phyloP scores from a whole-genome alignment of 2,888 invertebrate genomes.

The Macrosiphum euphorbiae region DNA sequence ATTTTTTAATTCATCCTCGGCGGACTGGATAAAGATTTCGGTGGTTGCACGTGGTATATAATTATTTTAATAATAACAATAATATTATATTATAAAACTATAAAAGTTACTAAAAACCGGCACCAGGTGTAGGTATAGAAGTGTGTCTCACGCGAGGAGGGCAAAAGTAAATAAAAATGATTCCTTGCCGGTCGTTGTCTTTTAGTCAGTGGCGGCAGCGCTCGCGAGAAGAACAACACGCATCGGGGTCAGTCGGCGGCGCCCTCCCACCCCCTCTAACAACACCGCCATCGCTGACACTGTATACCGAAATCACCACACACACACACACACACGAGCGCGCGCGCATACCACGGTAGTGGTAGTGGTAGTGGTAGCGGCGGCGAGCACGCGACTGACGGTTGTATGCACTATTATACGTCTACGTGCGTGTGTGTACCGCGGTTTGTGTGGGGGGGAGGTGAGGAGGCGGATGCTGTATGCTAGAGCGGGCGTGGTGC shows the following conservation, averaged over 20 bases:
- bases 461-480: conserved; percentile 33
- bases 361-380: background rate
- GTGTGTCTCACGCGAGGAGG: background rate
- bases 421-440: background rate
- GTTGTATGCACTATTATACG: background rate
- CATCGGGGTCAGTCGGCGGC: conserved; percentile 48
- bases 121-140: background rate
- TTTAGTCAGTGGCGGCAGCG: background rate
- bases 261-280: background rate
- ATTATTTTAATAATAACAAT: background rate
- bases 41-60: background rate
- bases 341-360: background rate
- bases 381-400: background rate
- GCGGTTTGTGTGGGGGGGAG: background rate
- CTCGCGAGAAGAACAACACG: conserved; percentile 39
- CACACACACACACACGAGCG: background rate
- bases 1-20: background rate
- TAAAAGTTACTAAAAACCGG: background rate
- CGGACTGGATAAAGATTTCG: background rate
- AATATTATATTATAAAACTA: background rate
- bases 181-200: background rate
- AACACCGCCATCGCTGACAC: background rate
- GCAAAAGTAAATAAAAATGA: background rate
- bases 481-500: conserved; percentile 61
- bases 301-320: conserved; percentile 9